phyloP scores from a whole-genome alignment of 2,113 vertebrate species.

The Trichechus manatus region DNA sequence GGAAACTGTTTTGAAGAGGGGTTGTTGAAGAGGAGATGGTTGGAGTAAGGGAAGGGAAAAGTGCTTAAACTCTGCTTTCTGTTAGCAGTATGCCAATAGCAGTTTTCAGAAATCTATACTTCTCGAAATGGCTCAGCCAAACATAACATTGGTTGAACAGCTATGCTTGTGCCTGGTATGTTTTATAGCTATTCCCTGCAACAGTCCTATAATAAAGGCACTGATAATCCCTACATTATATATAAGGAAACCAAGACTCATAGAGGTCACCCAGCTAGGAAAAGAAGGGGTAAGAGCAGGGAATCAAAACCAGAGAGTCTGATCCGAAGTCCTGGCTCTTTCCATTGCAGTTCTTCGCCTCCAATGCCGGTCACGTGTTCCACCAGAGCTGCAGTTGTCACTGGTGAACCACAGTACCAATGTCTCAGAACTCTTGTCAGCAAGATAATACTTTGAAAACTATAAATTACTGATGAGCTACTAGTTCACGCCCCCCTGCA shows the following conservation, averaged over 20 bases:
- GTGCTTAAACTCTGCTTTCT: background rate
- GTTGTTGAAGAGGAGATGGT: no score
- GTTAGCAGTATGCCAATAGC: background rate
- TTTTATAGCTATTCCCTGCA: background rate
- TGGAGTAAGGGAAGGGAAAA: background rate
- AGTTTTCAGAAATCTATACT: background rate
- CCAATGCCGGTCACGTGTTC: background rate
- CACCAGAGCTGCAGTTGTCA: background rate
- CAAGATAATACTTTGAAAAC: accelerated
- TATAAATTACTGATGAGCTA: accelerated
- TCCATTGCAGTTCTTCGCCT: background rate
- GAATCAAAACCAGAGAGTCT: no score
- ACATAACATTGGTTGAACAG: background rate
- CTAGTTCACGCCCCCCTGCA: no score
- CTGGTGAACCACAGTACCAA: accelerated
- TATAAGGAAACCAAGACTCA: background rate
- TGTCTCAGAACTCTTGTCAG: background rate
- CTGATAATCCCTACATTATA: background rate
- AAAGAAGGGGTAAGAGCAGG: background rate
- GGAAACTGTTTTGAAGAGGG: no score
- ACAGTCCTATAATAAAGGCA: background rate
- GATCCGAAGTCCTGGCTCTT: background rate
- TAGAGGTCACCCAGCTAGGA: background rate
- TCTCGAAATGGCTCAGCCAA: background rate
- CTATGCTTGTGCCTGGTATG: background rate